These are phyloP conservation scores for Enteromius treurensis DNA, from an alignment of 2,797 vertebrate species.

Conservation along the genomic window DNA sequence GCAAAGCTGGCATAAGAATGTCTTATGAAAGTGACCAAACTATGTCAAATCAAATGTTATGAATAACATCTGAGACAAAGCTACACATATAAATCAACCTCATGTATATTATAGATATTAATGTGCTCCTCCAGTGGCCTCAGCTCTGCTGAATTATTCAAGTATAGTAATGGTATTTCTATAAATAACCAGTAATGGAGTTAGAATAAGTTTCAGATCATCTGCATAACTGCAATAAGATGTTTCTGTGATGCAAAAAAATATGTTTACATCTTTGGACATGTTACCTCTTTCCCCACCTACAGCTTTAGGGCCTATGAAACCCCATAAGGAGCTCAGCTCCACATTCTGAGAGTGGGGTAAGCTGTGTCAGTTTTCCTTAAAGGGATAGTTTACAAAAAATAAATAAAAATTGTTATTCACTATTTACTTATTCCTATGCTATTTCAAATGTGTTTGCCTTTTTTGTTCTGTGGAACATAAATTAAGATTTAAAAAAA, in stretches of 20 bases:
- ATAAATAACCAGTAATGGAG: conserved; percentile 57
- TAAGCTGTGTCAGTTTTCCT: neutral
- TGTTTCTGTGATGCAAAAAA: neutral
- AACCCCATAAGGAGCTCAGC: neutral
- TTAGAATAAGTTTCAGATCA: conserved; percentile 29
- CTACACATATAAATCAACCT: conserved; percentile 29
- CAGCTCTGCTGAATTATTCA: conserved; percentile 54
- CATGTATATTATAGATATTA: conserved; percentile 28
- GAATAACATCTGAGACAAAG: conserved; percentile 1
- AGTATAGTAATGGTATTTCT: conserved; percentile 57
- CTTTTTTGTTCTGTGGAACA: neutral
- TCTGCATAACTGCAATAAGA: conserved; percentile 6
- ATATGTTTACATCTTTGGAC: conserved; percentile 5
- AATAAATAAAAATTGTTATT: no score
- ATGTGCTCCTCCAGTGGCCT: conserved; percentile 4
- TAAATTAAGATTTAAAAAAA: neutral
- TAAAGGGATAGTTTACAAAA: neutral
- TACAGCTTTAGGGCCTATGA: neutral
- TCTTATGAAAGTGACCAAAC: conserved; percentile 36
- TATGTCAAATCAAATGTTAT: conserved; percentile 28
- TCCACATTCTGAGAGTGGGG: neutral
- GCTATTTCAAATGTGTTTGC: neutral
- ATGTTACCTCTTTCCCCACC: neutral
- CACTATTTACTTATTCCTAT: neutral
- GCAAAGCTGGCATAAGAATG: conserved; percentile 31